Evolutionary conservation across 2,888 invertebrate genomes (phyloP), one percentile per base, ranked within the genome.

Genomic region (Caenorhabditis doughertyi): DNA sequence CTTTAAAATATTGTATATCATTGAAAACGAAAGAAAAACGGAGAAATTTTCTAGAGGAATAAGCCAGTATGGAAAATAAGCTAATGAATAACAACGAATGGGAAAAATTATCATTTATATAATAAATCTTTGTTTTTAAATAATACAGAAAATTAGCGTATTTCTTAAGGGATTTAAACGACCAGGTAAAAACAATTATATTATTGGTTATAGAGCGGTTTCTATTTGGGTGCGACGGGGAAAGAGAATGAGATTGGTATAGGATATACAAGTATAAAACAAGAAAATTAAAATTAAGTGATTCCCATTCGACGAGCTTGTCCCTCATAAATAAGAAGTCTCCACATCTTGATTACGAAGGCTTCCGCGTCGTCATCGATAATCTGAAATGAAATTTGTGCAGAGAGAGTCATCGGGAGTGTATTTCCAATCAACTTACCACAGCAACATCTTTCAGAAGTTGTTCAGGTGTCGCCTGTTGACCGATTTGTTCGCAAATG

Each of bases 331-430:
- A 99, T 98, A 86, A 99, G 94, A 92, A 99, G 94, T 89, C 99
- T 94, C 99, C 99, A 99, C 97, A 99, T 97, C 94, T 99, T 99
- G 85, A 99, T 97, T 90, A 99, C 98, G 94, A 99, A 99, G 88
- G 98, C 97, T 94, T 99, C 98, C 3, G 99, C 99, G 93, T 99
- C 99, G 92, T 99, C 98, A 93, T 99, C 99, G 91, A 99, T 94
- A 88, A 99, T 97, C 98, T 98, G 92, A 47, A 47, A 47, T 18
- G 18, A 16, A 13, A 39, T 18, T 56, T 21, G 4, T 62, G 39
- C 2, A 2, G 42, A 18, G 42, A 32, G 32, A 7, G 18, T 18
- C 0, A 16, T 23, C 29, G n/a, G n/a, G n/a, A n/a, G n/a, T n/a
- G n/a, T n/a, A n/a, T n/a, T n/a, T n/a, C n/a, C n/a, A n/a, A n/a